Evolutionary conservation across 2,888 invertebrate genomes (phyloP).

Genomic region (Vannuccia rotundouncinata): DNA sequence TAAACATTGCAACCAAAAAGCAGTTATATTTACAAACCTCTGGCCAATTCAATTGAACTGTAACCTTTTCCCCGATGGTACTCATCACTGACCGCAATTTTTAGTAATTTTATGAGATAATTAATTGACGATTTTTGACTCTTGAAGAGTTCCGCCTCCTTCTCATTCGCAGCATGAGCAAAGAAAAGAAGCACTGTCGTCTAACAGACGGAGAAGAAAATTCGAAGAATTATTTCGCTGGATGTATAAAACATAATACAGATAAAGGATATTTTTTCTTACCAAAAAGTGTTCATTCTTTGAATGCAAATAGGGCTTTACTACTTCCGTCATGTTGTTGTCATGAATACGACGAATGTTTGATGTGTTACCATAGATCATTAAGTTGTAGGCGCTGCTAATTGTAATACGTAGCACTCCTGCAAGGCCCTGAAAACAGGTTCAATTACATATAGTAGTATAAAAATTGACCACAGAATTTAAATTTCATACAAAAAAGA

Average conservation of each 20-base stretch:
- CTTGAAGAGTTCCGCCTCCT: neutral
- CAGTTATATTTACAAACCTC: neutral
- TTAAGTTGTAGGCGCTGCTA: neutral
- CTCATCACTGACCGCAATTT: neutral
- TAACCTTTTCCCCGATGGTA: slow-evolving; percentile 4
- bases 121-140: slow-evolving; percentile 7
- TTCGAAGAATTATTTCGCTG: neutral
- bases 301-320: neutral
- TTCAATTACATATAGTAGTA: neutral
- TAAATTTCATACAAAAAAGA: no score
- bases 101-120: slow-evolving; percentile 3
- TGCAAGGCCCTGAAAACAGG: neutral
- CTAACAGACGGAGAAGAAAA: neutral
- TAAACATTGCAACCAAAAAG: neutral
- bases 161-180: slow-evolving; percentile 3
- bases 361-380: neutral
- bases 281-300: neutral
- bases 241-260: neutral
- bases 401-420: neutral
- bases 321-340: neutral
- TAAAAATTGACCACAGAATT: no score
- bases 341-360: neutral
- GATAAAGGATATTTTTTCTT: no score
- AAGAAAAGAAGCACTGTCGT: slow-evolving; percentile 10
- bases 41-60: slow-evolving; percentile 1